Evolutionary conservation across 2,797 vertebrate genomes (phyloP).

Genomic region (Acrossocheilus wenchowensis): DNA sequence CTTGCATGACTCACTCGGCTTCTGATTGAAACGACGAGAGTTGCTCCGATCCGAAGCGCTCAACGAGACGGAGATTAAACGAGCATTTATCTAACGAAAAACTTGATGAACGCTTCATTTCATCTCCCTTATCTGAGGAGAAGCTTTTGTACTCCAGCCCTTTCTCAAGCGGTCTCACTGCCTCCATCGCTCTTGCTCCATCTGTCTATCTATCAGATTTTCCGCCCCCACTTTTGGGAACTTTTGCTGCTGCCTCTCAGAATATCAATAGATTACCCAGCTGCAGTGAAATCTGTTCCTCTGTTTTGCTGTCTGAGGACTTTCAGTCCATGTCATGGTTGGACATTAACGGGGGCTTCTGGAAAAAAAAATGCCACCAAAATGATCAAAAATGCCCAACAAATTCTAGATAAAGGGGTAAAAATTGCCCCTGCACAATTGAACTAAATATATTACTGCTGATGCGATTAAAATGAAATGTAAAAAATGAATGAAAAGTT

Average conservation of each 20-base stretch:
- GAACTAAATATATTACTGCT: not conserved
- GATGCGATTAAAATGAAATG: not conserved
- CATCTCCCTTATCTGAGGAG: conserved; percentile 45
- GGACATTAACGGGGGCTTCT: not conserved
- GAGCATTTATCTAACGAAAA: conserved; percentile 27
- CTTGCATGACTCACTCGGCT: conserved; percentile 6
- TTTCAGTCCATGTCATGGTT: not conserved
- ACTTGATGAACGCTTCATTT: conserved; percentile 46
- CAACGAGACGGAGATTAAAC: conserved; percentile 38
- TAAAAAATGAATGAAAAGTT: not conserved
- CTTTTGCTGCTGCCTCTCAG: conserved; percentile 17
- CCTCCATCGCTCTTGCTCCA: not conserved
- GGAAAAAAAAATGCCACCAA: not conserved
- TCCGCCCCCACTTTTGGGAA: not conserved
- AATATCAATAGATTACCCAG: conserved; percentile 47
- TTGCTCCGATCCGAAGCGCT: conserved; percentile 27
- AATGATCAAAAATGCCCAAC: not conserved
- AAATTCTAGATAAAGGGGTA: not conserved
- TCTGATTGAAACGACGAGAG: conserved; percentile 29
- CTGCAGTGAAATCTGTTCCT: conserved; percentile 26
- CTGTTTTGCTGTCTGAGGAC: conserved; percentile 1
- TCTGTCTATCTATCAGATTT: conserved; percentile 42
- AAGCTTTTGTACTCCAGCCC: conserved; percentile 26
- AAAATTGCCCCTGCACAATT: not conserved
- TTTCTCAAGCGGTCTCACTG: conserved; percentile 20